A percentile compares a stretch with the other conserved stretches of the same genome.
Evolutionary conservation across 2,797 vertebrate genomes (phyloP).

Genomic region (Avahi laniger): DNA sequence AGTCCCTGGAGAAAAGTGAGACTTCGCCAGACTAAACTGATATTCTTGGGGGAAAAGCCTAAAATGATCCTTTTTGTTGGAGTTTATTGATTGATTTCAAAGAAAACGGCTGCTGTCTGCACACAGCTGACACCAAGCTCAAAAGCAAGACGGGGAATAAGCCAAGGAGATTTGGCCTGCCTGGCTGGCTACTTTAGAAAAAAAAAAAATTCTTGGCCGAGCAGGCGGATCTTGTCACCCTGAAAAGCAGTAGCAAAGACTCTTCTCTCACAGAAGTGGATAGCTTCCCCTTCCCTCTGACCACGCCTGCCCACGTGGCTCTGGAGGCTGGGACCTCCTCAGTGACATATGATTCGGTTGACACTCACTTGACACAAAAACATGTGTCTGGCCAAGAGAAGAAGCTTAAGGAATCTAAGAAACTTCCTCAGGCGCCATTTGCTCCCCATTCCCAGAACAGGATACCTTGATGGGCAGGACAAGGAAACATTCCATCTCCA

Average conservation of each 20-base stretch:
- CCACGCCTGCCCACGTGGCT: slow-evolving; percentile 18
- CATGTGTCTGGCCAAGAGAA: slow-evolving; percentile 40
- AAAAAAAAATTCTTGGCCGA: not conserved
- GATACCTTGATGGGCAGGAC: not conserved
- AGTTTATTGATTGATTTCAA: not conserved
- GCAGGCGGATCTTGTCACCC: not conserved
- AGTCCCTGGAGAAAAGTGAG: not conserved
- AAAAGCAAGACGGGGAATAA: not conserved
- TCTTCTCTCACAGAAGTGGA: not conserved
- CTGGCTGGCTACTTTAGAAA: not conserved
- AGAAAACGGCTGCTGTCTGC: not conserved
- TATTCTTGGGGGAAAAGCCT: not conserved
- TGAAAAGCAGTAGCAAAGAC: not conserved
- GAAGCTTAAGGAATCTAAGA: slow-evolving; percentile 15
- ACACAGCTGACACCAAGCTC: not conserved
- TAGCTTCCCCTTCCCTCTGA: slow-evolving; percentile 28
- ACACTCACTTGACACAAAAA: slow-evolving; percentile 57
- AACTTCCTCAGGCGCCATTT: not conserved
- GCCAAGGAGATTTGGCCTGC: not conserved
- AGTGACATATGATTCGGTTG: slow-evolving; percentile 49
- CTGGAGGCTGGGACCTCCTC: slow-evolving; percentile 13
- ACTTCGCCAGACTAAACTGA: not conserved
- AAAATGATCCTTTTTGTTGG: not conserved
- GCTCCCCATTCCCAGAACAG: not conserved
- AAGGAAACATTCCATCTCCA: not conserved